phyloP scores from a whole-genome alignment of 2,797 vertebrate genomes.

The Neopelma chrysocephalum region DNA sequence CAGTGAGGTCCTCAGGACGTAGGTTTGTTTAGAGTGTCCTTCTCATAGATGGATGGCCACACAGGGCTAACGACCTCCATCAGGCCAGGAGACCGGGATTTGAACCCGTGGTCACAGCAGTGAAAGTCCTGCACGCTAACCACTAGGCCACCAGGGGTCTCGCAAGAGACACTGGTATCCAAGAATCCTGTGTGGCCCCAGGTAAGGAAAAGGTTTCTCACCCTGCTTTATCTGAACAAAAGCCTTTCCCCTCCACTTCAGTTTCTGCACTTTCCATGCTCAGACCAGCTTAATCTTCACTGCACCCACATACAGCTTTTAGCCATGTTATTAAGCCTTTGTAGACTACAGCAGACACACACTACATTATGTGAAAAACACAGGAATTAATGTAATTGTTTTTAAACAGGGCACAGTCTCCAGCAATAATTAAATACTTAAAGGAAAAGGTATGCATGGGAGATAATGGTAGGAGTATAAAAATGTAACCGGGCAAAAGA shows the following conservation, averaged over 20 bases:
- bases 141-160: no score
- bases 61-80: no score
- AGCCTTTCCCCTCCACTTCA: neutral
- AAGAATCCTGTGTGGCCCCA: neutral
- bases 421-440: neutral
- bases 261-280: neutral
- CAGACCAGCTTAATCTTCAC: neutral
- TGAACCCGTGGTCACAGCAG: no score
- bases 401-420: neutral
- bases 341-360: constrained; percentile 12
- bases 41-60: no score
- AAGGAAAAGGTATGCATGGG: neutral
- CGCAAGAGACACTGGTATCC: neutral
- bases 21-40: no score
- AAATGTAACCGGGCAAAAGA: neutral
- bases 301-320: neutral
- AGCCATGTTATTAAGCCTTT: constrained; percentile 2
- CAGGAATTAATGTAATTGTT: neutral
- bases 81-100: no score
- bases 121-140: no score
- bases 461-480: neutral
- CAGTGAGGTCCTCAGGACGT: no score
- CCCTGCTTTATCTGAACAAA: neutral
- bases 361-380: neutral
- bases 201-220: neutral